Base-by-base conservation (phyloP, 1,140 invertebrate genomes). In the Tetraneura akinire region DNA sequence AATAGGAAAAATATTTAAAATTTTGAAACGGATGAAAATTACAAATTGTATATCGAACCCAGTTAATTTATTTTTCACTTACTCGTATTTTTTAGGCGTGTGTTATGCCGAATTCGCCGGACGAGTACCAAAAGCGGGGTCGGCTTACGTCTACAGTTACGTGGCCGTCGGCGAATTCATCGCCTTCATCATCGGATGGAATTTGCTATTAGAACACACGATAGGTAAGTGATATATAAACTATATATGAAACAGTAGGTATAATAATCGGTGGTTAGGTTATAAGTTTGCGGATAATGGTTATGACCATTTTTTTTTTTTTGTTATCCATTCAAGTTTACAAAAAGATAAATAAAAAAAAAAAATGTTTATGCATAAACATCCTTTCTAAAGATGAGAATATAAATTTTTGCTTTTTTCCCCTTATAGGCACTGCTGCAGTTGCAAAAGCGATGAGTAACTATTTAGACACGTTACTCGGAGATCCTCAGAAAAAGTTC, bases 61-160 rank as follows among this genome's bases (percentile, higher is more conserved):
- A n/a, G n/a, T n/a, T n/a, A n/a, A n/a, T n/a, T n/a, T n/a, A n/a
- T n/a, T n/a, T n/a, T n/a, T n/a, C n/a, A n/a, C n/a, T n/a, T n/a
- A n/a, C n/a, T n/a, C n/a, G n/a, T n/a, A n/a, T n/a, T 23, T 14
- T 32, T 14, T 23, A 93, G 92, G 91, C 81, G 86, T 94, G 8
- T 94, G 92, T 83, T 94, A 94, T 84, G 94, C 95, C 10, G 95
- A 96, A 88, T 96, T 97, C 86, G 95, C 93, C 16, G 92, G 94
- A 0, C 86, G 94, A 81, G 94, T 96, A 5, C 95, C 95, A 3
- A 91, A 91, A 82, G 92, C 94, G 0, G 95, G 95, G 6, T 95
- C 93, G 0, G 94, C 94, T 0, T 96, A 96, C 84, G 89, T 95
- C 26, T 96, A 96, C 87, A 94, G 92, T 83, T 97, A 96, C 84